Evolutionary conservation across 1,140 invertebrate genomes (phyloP).

Genomic region (Neodiprion fabricii): DNA sequence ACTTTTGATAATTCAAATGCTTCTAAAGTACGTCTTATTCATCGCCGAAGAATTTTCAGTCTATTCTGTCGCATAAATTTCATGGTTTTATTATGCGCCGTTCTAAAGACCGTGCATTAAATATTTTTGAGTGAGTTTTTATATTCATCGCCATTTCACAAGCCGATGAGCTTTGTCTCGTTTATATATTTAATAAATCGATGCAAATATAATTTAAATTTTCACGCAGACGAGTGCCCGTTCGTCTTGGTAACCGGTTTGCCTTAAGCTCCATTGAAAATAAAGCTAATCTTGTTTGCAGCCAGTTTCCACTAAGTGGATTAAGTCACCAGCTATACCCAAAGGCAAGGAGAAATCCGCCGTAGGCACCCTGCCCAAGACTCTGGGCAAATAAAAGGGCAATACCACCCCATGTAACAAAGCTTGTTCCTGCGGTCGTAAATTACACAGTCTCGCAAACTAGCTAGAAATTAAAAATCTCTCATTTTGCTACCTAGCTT

Average conservation of each 20-base stretch:
- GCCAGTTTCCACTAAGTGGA: neutral
- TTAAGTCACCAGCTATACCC: neutral
- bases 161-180: neutral
- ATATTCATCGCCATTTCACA: neutral
- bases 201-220: neutral
- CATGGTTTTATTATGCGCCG: too few species aligned
- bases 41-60: too few species aligned
- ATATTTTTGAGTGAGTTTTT: neutral
- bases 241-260: neutral
- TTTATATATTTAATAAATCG: conserved; percentile 1
- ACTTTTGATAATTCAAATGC: too few species aligned
- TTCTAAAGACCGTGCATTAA: neutral
- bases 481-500: too few species aligned
- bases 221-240: neutral
- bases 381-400: neutral
- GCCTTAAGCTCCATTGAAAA: conserved; percentile 7
- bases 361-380: neutral
- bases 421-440: too few species aligned
- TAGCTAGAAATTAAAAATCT: too few species aligned
- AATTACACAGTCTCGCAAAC: too few species aligned
- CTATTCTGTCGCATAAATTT: too few species aligned
- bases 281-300: conserved; percentile 7
- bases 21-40: too few species aligned
- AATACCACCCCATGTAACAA: too few species aligned
- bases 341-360: neutral